Base-by-base conservation (phyloP, 2,888 invertebrate genomes). In the Phyllotreta striolata region DNA sequence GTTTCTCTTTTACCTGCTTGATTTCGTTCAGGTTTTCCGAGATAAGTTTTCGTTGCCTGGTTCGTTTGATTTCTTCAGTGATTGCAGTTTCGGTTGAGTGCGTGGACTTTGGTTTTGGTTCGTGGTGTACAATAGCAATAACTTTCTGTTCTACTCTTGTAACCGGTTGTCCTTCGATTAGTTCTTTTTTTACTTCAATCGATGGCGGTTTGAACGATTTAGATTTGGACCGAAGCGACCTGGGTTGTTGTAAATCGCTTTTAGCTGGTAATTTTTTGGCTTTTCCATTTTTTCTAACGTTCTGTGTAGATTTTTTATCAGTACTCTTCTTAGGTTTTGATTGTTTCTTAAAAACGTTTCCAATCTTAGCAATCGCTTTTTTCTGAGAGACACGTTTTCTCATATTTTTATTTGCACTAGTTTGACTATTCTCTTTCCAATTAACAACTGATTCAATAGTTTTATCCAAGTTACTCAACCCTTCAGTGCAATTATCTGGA, bases 81-180 rank as follows among this genome's bases (percentile, higher is more conserved):
- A 6, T 4, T 51, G 10, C 10, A n/a, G 34, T 14, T 43, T 10
- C 55, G 8, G 9, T 52, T 52, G 41, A 6, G 1, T 51, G 13
- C 2, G 10, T 6, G 12, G 12, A 13, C 41, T 64, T 66, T 1
- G 39, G 40, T 55, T 58, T 67, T 1, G 64, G 64, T 63, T 64
- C 64, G 8, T 57, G 62, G 10, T 67, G 63, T 54, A 64, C 63
- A 1, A 64, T 49, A 35, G 60, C 60, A 1, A 67, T 51, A 2
- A 64, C 60, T 56, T 67, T 57, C 24, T 24, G 1, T 49, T 67
- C 66, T 6, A 62, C 49, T 12, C 55, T 43, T 6, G 61, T 44
- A 7, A 55, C 49, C 4, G 61, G 35, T 44, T 55, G 51, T 24
- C 39, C 39, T 6, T 43, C 43, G 7, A 34, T 13, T 1, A 34